A percentile compares a stretch with the other conserved stretches of the same genome.
These are phyloP conservation scores for Agapostemon virescens DNA, from an alignment of 2,888 invertebrate species.

Conservation along the genomic window DNA sequence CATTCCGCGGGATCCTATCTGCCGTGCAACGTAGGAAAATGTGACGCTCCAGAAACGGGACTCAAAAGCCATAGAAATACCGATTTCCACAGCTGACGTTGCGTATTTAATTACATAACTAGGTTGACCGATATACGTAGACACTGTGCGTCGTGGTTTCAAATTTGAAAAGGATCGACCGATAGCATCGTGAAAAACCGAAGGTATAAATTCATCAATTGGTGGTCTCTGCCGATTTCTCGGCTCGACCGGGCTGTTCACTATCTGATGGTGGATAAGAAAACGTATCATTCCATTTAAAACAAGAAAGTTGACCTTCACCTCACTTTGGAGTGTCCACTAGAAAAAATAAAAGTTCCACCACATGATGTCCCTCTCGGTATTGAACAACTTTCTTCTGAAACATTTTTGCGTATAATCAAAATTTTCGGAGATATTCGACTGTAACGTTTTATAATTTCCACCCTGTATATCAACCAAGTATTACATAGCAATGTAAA, in stretches of 20 bases:
- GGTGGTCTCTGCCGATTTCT: not conserved
- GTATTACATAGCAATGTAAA: too few species aligned
- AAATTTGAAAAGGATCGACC: constrained; percentile 23
- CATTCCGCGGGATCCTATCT: constrained; percentile 47
- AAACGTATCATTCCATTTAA: too few species aligned
- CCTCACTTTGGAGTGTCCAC: too few species aligned
- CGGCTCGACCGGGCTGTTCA: not conserved
- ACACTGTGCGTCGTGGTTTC: constrained; percentile 2
- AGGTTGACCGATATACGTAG: constrained; percentile 77
- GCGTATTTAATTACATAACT: constrained; percentile 75
- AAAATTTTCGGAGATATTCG: too few species aligned
- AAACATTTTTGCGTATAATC: too few species aligned
- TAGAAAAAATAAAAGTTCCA: too few species aligned
- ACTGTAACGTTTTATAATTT: too few species aligned
- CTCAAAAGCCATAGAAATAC: constrained; percentile 62
- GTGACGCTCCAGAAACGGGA: constrained; percentile 8
- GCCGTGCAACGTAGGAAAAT: not conserved
- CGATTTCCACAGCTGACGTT: constrained; percentile 31
- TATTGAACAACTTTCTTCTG: too few species aligned
- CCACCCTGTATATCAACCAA: too few species aligned
- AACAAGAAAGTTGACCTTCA: too few species aligned
- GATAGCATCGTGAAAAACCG: not conserved
- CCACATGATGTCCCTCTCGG: too few species aligned
- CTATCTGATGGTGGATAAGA: too few species aligned
- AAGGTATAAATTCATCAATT: not conserved